Base-by-base conservation (phyloP, 2,113 vertebrate species). In the Pangasianodon gigas region DNA sequence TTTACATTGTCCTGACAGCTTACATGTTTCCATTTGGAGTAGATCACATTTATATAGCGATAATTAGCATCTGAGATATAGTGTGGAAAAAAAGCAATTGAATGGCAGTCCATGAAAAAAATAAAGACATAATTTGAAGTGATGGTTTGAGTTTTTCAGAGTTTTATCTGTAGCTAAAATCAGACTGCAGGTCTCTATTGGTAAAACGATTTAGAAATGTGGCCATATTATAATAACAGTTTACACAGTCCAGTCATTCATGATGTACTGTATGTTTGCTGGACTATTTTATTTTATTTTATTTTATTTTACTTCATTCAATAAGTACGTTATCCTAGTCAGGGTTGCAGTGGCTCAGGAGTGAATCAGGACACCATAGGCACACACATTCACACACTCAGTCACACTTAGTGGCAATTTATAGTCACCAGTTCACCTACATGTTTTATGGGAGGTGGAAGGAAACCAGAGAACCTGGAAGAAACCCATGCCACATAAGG, bases 1-100 rank as follows among this genome's bases (percentile, higher is more conserved):
- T 48, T 67, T 84, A 75, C 81, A 89, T 44, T 58, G 26, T 14
- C 32, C 11, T 56, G 79, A 71, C 87, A 71, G 62, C 44, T 89
- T 56, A 29, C 52, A 74, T 54, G 37, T 74, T 58, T 58, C 9
- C 4, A 3, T 89, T 84, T 58, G 24, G 54, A 88, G 56, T 62
- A 88, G 26, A 32, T 16, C 19, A 69, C 26, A 56, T 54, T 37
- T 41, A 21, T 65, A 51, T 32, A 32, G 67, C 3, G 29, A 89
- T 85, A 18, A 88, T 54, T 37, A 41, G 29, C 56, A 89, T 84
- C 52, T 51, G 41, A 1, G 5, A 62, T 51, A 32, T 51, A 8
- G 29, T 48, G 26, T n/a, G 2, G 41, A 26, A 65, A 84, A 84
- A 58, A 56, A 62, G 29, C 14, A 67, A 60, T 74, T 21, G 69